Base-by-base conservation (phyloP, 2,113 vertebrate species). In the Triplophysa rosa region DNA sequence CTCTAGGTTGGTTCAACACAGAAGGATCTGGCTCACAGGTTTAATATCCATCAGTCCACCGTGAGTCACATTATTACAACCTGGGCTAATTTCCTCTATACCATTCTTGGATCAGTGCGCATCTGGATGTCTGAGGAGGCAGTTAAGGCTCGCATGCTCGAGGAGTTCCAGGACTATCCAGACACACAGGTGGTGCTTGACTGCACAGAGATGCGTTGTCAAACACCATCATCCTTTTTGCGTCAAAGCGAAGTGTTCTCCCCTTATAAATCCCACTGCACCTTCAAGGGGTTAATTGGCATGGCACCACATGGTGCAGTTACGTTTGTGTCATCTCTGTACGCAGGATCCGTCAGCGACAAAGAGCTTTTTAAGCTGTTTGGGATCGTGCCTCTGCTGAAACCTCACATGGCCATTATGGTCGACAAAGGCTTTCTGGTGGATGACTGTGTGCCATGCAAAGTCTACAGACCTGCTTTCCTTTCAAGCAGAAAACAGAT, bases 181-280 rank as follows among this genome's bases (percentile, higher is more conserved):
- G 61, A 11, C 61, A 63, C 21, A 24, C 61, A 63, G 26, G 13
- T 63, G 26, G 26, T 63, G 21, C 26, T 63, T 24, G 61, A 63
- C 8, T 63, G 12, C 61, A 63, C 61, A 63, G 61, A 63, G 26
- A 8, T 63, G 61, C 21, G 61, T 24, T 63, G 61, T 63, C 14
- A 63, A 63, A 63, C 61, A 7, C 61, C 3, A 63, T 24, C 21
- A 8, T 63, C 61, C 61, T 19, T 63, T 63, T 24, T 63, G 21
- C 61, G 10, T 24, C 61, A 63, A 13, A 63, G 61, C 14, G n/a
- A 63, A 13, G 61, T 23, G 4, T 63, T 23, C n/a, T 63, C 12
- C n/a, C 1, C 21, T 5, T 71, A 72, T 45, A 80, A 80, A 26
- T 80, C 66, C 10, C 58, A 80, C 58, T 72, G 56, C 52, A 80